These are phyloP conservation scores for Pimephales promelas DNA, from an alignment of 2,113 vertebrate genomes.

Conservation along the genomic window DNA sequence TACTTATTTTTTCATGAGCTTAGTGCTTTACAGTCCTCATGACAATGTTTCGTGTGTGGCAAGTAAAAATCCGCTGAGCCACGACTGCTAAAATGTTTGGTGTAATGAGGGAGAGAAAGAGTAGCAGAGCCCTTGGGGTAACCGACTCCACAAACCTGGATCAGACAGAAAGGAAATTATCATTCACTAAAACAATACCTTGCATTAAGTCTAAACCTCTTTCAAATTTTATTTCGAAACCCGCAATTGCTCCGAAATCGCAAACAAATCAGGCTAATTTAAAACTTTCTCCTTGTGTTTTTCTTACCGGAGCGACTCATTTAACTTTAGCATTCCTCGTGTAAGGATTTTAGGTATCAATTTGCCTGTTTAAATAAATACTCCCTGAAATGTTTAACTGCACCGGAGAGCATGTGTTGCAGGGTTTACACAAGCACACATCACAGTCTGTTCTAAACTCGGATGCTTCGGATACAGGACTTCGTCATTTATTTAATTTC, in stretches of 20 bases:
- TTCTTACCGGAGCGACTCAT: slow-evolving; percentile 67
- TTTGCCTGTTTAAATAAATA: slow-evolving; percentile 77
- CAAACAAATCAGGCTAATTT: slow-evolving; percentile 51
- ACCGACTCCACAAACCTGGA: slow-evolving; percentile 13
- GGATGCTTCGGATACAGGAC: slow-evolving; percentile 22
- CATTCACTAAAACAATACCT: slow-evolving; percentile 47
- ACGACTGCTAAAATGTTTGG: slow-evolving; percentile 57
- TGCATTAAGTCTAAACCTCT: slow-evolving; percentile 35
- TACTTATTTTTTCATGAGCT: slow-evolving; percentile 38
- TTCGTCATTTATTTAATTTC: slow-evolving; percentile 37
- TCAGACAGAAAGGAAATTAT: slow-evolving; percentile 53
- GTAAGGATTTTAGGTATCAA: slow-evolving; percentile 69
- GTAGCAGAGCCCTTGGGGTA: slow-evolving; percentile 3
- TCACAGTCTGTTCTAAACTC: slow-evolving; percentile 37
- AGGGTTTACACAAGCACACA: slow-evolving; percentile 63
- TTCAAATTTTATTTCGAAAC: slow-evolving; percentile 17
- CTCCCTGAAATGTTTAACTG: slow-evolving; percentile 67
- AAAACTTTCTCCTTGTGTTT: slow-evolving; percentile 57
- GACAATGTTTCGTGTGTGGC: slow-evolving; percentile 49
- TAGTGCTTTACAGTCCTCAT: slow-evolving; percentile 64
- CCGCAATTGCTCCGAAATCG: slow-evolving; percentile 51
- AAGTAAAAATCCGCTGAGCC: slow-evolving; percentile 48
- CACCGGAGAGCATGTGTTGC: slow-evolving; percentile 60
- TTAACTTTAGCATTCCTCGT: slow-evolving; percentile 69
- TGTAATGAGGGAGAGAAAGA: slow-evolving; percentile 56